Evolutionary conservation across 2,888 invertebrate species (phyloP).

Genomic region (Formica aserva): DNA sequence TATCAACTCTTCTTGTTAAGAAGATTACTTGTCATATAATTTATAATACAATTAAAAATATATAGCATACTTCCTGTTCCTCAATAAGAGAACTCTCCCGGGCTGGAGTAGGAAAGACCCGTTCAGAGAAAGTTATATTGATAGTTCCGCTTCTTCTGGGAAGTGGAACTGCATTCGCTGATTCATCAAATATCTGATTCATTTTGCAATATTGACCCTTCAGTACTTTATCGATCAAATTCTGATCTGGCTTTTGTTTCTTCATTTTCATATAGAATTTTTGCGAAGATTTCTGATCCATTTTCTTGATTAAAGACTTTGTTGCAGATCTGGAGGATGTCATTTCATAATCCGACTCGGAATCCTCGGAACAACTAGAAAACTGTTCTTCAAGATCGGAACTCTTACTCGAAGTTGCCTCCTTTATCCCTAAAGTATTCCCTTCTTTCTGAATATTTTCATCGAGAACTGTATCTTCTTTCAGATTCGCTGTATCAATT

Average conservation of each 20-base stretch:
- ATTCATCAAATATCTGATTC: slow-evolving; percentile 81
- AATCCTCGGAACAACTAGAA: slow-evolving; percentile 63
- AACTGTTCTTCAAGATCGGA: not conserved
- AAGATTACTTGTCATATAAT: not conserved
- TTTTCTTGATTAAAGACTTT: slow-evolving; percentile 12
- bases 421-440: not conserved
- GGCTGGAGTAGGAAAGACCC: slow-evolving; percentile 93
- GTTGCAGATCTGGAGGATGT: not conserved
- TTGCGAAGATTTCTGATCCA: slow-evolving; percentile 54
- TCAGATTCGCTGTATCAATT: not conserved
- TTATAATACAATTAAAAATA: not conserved
- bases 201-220: slow-evolving; percentile 76
- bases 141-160: slow-evolving; percentile 88
- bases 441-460: slow-evolving; percentile 5
- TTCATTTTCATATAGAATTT: slow-evolving; percentile 55
- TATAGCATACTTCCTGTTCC: slow-evolving; percentile 89
- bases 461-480: slow-evolving; percentile 15
- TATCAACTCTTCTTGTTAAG: not conserved
- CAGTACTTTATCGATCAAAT: slow-evolving; percentile 73
- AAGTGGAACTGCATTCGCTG: slow-evolving; percentile 86
- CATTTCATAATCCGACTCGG: slow-evolving; percentile 61
- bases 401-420: not conserved
- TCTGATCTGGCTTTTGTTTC: slow-evolving; percentile 50
- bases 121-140: slow-evolving; percentile 90
- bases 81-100: slow-evolving; percentile 90